Base-by-base conservation (phyloP, 2,113 vertebrate species). In the Rhea pennata region DNA sequence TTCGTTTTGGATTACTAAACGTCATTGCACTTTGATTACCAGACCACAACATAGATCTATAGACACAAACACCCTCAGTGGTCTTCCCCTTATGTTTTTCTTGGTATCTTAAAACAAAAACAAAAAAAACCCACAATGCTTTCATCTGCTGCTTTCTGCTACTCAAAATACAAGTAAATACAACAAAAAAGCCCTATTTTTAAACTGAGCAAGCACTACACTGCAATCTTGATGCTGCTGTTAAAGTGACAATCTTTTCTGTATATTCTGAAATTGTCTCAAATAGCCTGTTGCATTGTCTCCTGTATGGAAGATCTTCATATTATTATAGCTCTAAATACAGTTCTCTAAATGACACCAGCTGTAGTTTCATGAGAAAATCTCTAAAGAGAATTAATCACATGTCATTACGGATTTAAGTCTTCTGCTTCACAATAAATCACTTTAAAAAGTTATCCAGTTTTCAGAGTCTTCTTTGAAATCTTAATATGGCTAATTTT, bases 181-280 rank as follows among this genome's bases (percentile, higher is more conserved):
- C 4, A 78, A n/a, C 14, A 80, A 27, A 10, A 44, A 69, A 72
- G 19, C 12, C 5, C 31, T 15, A 65, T 51, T 51, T 69, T 42
- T 48, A 29, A 91, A 76, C 40, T 56, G 42, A 51, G 78, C 66
- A 76, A 82, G n/a, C n/a, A 87, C n/a, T 84, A 53, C 85, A 86
- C 73, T 54, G 42, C n/a, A 72, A 26, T 59, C 56, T 33, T 59
- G 56, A 59, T 31, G 29, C 16, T 6, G 42, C 42, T 88, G 31
- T 67, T 73, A 73, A 90, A 83, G 71, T 66, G 29, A 85, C 81
- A 75, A 58, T 36, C 72, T 77, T 65, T 71, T 48, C 81, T 91
- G 87, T 93, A 15, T 92, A 75, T 92, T 93, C 78, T 93, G 93
- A 87, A 96, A 72, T 84, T 75, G 51, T 84, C 92, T 92, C 87